Conservation (phyloP, 1,140 invertebrate genomes). For the Schlechtendalia chinensis region DNA sequence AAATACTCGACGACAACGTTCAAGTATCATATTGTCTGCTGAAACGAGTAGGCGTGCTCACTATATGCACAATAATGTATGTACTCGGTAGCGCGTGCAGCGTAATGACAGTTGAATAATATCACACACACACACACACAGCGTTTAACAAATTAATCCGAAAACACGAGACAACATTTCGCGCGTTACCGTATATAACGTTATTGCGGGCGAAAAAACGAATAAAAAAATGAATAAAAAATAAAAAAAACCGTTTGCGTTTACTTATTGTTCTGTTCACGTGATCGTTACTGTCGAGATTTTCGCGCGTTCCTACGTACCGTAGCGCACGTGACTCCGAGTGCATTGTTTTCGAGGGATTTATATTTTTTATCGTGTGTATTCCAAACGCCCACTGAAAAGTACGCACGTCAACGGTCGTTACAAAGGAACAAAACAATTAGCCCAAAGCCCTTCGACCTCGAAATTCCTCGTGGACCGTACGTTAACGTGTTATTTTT, state of each 20-base stretch:
- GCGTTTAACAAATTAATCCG: conserved; percentile 23
- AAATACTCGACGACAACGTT: neutral
- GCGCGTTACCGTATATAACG: neutral
- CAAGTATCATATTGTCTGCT: neutral
- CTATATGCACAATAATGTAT: neutral
- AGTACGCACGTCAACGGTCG: no score
- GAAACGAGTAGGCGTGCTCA: neutral
- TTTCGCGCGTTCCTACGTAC: neutral
- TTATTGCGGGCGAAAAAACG: conserved; percentile 17
- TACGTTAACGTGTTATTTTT: no score
- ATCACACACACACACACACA: neutral
- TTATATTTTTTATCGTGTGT: neutral
- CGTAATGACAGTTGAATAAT: conserved; percentile 20
- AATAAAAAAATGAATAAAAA: no score
- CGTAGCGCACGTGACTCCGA: neutral
- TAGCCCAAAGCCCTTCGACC: no score
- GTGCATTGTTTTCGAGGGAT: conserved; percentile 16
- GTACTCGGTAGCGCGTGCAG: neutral
- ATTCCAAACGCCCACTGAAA: neutral
- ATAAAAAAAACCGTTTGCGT: conserved; percentile 21
- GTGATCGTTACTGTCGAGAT: neutral
- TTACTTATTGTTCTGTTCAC: neutral
- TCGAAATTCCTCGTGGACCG: no score
- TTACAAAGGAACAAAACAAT: no score
- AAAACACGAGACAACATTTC: conserved; percentile 22